Base-by-base conservation (phyloP, 2,797 vertebrate genomes). In the Oreochromis grahami region DNA sequence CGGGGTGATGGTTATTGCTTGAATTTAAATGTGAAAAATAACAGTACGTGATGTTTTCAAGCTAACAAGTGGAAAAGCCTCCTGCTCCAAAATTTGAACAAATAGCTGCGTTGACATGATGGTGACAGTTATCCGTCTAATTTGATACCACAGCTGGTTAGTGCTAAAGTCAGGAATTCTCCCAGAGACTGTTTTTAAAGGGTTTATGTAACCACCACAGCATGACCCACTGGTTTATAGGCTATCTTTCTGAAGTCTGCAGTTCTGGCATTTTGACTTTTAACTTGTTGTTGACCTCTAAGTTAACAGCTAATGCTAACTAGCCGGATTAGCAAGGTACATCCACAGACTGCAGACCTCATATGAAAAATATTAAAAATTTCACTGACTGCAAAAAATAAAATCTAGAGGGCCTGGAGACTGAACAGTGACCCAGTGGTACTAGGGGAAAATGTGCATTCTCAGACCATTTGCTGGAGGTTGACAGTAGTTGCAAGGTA, bases 141-240 rank as follows among this genome's bases (percentile, higher is more conserved):
- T 50, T 26, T n/a, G 45, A 12, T 74, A 7, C 70, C 43, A 5
- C 26, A 50, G 6, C 43, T 74, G 43, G 29, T 32, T 74, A 48
- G 24, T 48, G 43, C 26, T 74, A 50, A 74, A 74, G 70, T 32
- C 45, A 32, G 65, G 38, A 0, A 43, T 70, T 70, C 38, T 70
- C 1, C 13, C 21, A 70, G 13, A 70, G 65, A 70, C 65, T 10
- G 38, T 70, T 70, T 70, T 29, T 32, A 32, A 50, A 50, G 7
- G 60, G 17, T 74, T 74, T 74, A 50, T 48, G 41, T 32, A 74
- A 32, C 70, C 26, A 50, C 70, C 70, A 48, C 24, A 72, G 15
- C 43, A 29, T 29, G 43, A 29, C 3, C 41, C 68, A 3, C 11
- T 72, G 68, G 6, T 72, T 48, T 48, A 26, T 48, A 10, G 0